Conservation (phyloP, 2,113 vertebrate genomes). For the Trematocara unimaculatum region DNA sequence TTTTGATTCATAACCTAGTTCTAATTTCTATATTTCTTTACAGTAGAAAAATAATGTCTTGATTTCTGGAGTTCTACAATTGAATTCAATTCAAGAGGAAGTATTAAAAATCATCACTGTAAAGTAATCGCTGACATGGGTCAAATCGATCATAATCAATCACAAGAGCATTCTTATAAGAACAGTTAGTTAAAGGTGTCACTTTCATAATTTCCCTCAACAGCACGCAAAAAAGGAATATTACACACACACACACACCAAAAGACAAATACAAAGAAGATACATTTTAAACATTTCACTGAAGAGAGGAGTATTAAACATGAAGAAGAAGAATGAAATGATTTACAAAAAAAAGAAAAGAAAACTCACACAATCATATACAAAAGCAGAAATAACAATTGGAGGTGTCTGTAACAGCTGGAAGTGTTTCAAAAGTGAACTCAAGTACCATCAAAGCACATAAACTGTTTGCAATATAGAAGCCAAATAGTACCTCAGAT, state of each 20-base stretch:
- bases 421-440: not conserved
- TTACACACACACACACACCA: not conserved
- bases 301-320: slow-evolving; percentile 23
- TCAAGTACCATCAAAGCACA: slow-evolving; percentile 4
- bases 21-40: slow-evolving; percentile 25
- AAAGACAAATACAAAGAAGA: slow-evolving; percentile 31
- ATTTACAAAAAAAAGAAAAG: slow-evolving; percentile 34
- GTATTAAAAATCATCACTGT: slow-evolving; percentile 39
- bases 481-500: not conserved
- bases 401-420: slow-evolving; percentile 16
- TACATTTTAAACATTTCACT: slow-evolving; percentile 39
- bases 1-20: slow-evolving; percentile 29
- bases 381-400: slow-evolving; percentile 21
- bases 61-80: slow-evolving; percentile 33
- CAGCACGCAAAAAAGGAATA: slow-evolving; percentile 24
- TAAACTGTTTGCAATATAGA: slow-evolving; percentile 2
- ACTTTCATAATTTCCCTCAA: slow-evolving; percentile 34
- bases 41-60: slow-evolving; percentile 70
- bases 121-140: slow-evolving; percentile 13
- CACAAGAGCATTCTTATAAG: slow-evolving; percentile 21
- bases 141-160: slow-evolving; percentile 3
- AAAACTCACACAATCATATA: slow-evolving; percentile 27
- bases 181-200: not conserved
- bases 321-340: slow-evolving; percentile 9
- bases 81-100: slow-evolving; percentile 26